Evolutionary conservation across 2,797 vertebrate genomes (phyloP).

Genomic region (Pipistrellus kuhlii): DNA sequence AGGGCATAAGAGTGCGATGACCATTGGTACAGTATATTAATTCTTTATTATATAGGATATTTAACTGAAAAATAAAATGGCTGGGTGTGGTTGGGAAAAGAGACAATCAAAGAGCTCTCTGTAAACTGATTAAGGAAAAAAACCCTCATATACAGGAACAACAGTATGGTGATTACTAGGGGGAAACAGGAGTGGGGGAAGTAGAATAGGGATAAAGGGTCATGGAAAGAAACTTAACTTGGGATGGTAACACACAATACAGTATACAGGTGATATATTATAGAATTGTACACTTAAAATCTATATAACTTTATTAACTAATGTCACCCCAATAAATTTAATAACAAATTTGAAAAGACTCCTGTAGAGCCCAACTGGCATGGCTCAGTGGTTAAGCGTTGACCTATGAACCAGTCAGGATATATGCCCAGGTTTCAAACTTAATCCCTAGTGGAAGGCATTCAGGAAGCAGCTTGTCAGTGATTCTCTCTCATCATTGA

Average conservation of each 20-base stretch:
- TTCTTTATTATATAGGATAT: not conserved
- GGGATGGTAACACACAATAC: not conserved
- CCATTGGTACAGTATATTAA: too few relatives aligned
- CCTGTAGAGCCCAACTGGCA: too few relatives aligned
- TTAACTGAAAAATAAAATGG: not conserved
- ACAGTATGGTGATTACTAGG: not conserved
- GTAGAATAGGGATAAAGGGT: not conserved
- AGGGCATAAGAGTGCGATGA: too few relatives aligned
- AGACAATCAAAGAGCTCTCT: not conserved
- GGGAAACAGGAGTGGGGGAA: not conserved
- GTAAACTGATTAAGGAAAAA: not conserved
- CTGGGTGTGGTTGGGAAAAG: not conserved
- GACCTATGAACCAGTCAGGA: too few relatives aligned
- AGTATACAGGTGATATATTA: not conserved
- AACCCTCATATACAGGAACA: not conserved
- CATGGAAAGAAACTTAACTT: not conserved
- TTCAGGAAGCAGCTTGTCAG: too few relatives aligned
- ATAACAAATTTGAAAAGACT: not conserved
- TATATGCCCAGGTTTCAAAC: too few relatives aligned
- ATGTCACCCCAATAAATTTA: not conserved
- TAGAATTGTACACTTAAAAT: too few relatives aligned
- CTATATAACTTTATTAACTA: too few relatives aligned
- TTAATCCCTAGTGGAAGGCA: too few relatives aligned
- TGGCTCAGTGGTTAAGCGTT: too few relatives aligned
- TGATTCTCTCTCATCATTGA: too few relatives aligned